A percentile compares a stretch with the other conserved stretches of the same genome.
Conservation (phyloP, 2,888 invertebrate genomes). For the Falcaria lacertinaria region DNA sequence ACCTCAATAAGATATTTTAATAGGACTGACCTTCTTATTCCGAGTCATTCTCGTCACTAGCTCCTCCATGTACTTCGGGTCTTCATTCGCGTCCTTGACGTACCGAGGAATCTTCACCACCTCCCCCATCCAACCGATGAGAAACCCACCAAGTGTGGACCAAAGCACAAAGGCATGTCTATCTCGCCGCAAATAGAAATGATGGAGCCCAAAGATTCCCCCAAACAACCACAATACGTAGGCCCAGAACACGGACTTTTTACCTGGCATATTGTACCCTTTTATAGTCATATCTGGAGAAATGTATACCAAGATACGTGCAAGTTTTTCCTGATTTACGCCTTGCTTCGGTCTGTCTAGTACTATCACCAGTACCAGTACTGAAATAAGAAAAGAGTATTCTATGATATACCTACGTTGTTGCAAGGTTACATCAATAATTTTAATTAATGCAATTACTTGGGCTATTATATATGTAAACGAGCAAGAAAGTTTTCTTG, state of each 20-base stretch:
- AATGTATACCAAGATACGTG: not conserved
- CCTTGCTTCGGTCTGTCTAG: too few species aligned
- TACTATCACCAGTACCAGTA: too few species aligned
- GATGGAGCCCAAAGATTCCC: constrained; percentile 93
- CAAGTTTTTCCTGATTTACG: not conserved
- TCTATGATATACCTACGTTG: too few species aligned
- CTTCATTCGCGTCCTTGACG: constrained; percentile 89
- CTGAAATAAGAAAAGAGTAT: too few species aligned
- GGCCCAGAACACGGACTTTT: constrained; percentile 83
- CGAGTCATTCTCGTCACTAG: constrained; percentile 81
- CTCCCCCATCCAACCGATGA: constrained; percentile 93
- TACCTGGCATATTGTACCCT: constrained; percentile 25
- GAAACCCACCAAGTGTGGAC: constrained; percentile 92
- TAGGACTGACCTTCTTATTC: constrained; percentile 81
- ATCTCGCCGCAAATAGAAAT: constrained; percentile 93
- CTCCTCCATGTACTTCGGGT: constrained; percentile 82
- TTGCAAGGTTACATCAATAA: too few species aligned
- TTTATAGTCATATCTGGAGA: constrained; percentile 24
- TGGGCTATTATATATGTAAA: too few species aligned
- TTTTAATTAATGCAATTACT: too few species aligned
- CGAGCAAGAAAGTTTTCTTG: too few species aligned
- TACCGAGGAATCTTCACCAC: constrained; percentile 91
- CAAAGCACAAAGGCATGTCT: constrained; percentile 95
- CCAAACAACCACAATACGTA: constrained; percentile 93
- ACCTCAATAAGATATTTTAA: constrained; percentile 4